A percentile compares a stretch with the other conserved stretches of the same genome.
Conservation (phyloP, 2,113 vertebrate species). For the Cottus gobio region DNA sequence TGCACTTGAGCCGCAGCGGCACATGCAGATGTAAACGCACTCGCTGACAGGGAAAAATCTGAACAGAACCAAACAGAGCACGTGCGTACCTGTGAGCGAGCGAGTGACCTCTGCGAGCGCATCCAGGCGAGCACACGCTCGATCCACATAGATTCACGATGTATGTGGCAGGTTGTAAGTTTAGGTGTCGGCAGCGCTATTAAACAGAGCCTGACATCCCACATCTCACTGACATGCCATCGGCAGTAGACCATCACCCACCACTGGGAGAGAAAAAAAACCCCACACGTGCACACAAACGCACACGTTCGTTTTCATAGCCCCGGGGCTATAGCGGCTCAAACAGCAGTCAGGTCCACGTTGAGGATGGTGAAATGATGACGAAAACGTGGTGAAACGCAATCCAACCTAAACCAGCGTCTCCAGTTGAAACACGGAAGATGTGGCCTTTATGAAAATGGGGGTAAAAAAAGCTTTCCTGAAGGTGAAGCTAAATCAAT, state of each 20-base stretch:
- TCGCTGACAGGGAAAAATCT: slow-evolving; percentile 26
- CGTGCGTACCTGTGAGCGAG: background rate
- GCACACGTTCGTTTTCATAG: background rate
- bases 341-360: slow-evolving; percentile 24
- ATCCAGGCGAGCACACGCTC: background rate
- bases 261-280: background rate
- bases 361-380: slow-evolving; percentile 50
- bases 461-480: slow-evolving; percentile 1
- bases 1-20: slow-evolving; percentile 6
- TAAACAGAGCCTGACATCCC: slow-evolving; percentile 15
- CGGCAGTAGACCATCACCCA: slow-evolving; percentile 2
- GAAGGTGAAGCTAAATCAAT: slow-evolving; percentile 45
- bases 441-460: slow-evolving; percentile 19
- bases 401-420: slow-evolving; percentile 29
- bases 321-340: slow-evolving; percentile 23
- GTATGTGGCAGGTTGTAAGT: background rate
- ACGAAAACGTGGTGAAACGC: slow-evolving; percentile 58
- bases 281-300: background rate
- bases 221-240: slow-evolving; percentile 17
- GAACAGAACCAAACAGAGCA: background rate
- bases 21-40: slow-evolving; percentile 11
- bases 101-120: slow-evolving; percentile 12
- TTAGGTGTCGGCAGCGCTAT: background rate
- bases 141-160: background rate
- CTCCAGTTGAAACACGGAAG: background rate